These are phyloP conservation scores for Pongo abelii DNA, from an alignment of 2,113 vertebrate genomes.

Conservation along the genomic window DNA sequence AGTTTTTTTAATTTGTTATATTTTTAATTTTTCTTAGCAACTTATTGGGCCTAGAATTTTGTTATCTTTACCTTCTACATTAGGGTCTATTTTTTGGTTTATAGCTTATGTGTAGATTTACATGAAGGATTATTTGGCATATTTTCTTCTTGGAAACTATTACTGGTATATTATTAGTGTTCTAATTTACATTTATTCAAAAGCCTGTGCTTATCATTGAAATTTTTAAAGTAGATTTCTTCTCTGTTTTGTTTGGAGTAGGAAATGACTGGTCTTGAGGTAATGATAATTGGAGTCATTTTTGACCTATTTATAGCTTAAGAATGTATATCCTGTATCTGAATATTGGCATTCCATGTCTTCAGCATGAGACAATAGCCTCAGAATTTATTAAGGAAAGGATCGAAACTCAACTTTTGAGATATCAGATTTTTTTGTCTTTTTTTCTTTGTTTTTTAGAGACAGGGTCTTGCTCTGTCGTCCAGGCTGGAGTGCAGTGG, in stretches of 20 bases:
- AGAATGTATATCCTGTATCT: neutral
- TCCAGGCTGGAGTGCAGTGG: neutral
- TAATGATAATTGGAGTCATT: neutral
- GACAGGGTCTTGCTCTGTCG: neutral
- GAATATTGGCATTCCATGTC: neutral
- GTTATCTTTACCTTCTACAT: neutral
- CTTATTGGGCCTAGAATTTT: neutral
- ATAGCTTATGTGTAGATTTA: neutral
- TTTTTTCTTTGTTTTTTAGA: neutral
- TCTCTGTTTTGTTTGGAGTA: neutral
- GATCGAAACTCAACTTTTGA: neutral
- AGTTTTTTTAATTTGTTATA: neutral
- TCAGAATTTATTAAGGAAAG: neutral
- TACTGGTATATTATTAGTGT: neutral
- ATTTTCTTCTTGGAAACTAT: neutral
- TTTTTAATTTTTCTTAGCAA: neutral
- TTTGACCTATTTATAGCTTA: neutral
- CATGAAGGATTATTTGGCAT: neutral
- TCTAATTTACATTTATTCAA: neutral
- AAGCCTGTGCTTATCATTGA: neutral
- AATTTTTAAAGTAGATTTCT: neutral
- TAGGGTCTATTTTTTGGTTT: neutral
- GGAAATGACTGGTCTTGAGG: neutral
- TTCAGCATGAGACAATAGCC: neutral
- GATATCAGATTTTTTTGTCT: neutral